phyloP scores from a whole-genome alignment of 2,797 vertebrate species.

The Poeciliopsis turneri region DNA sequence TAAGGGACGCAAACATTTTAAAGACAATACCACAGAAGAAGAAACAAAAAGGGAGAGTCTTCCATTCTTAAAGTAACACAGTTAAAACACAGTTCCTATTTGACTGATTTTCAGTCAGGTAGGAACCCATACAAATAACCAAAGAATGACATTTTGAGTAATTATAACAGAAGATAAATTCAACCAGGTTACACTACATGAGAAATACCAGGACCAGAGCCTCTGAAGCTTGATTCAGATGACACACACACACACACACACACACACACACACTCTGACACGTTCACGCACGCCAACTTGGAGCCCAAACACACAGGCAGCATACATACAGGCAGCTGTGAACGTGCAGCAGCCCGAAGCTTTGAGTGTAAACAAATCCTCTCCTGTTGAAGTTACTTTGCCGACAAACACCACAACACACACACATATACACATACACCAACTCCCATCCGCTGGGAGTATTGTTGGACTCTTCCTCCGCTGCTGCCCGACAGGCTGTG shows the following conservation, averaged over 20 bases:
- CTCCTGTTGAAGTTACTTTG: conserved; percentile 13
- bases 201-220: conserved; percentile 64
- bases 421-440: conserved; percentile 9
- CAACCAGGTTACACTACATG: conserved; percentile 17
- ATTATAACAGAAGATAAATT: no score
- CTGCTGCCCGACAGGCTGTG: conserved; percentile 50
- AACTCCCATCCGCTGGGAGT: conserved; percentile 59
- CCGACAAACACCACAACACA: conserved; percentile 17
- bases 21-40: no score
- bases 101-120: no score
- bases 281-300: conserved; percentile 2
- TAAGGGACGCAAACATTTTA: no score
- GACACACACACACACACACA: not conserved
- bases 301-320: conserved; percentile 33
- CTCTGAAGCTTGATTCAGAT: conserved; percentile 33
- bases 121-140: no score
- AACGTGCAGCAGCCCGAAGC: conserved; percentile 12
- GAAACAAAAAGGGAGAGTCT: no score
- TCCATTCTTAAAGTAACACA: no score
- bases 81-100: no score
- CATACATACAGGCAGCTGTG: conserved; percentile 16
- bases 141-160: no score
- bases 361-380: conserved; percentile 42
- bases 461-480: conserved; percentile 68
- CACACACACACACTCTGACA: not conserved